phyloP scores from a whole-genome alignment of 2,888 invertebrate species.

The Octonoba sinensis region DNA sequence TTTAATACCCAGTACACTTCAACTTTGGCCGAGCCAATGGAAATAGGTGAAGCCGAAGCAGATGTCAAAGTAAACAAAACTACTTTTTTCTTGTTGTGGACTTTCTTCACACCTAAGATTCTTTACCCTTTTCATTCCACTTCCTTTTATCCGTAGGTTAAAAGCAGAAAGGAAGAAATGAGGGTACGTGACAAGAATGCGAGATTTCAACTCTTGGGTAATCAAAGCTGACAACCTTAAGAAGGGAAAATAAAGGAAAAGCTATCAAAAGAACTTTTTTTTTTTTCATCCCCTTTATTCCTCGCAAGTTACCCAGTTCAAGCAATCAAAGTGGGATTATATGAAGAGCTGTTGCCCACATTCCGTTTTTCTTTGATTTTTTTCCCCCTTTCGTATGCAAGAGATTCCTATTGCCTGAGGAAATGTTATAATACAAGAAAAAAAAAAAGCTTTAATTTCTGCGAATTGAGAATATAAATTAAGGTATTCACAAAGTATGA shows the following conservation, averaged over 20 bases:
- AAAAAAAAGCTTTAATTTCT: too few relatives aligned
- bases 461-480: too few relatives aligned
- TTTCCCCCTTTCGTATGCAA: too few relatives aligned
- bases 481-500: too few relatives aligned
- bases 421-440: too few relatives aligned
- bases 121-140: slow-evolving; percentile 8
- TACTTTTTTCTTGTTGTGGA: slow-evolving; percentile 5
- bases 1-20: too few relatives aligned
- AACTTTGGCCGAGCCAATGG: too few relatives aligned
- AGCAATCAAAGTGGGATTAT: slow-evolving; percentile 25
- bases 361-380: background rate
- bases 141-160: slow-evolving; percentile 22
- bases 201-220: slow-evolving; percentile 43
- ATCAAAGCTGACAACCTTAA: slow-evolving; percentile 57
- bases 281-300: slow-evolving; percentile 9
- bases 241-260: slow-evolving; percentile 24
- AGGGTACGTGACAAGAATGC: slow-evolving; percentile 55
- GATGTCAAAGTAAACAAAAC: background rate
- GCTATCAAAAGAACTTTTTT: slow-evolving; percentile 42
- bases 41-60: too few relatives aligned
- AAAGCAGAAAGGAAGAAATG: slow-evolving; percentile 23
- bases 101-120: background rate
- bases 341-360: slow-evolving; percentile 18
- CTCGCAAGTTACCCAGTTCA: background rate
- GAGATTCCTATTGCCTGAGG: too few relatives aligned